Evolutionary conservation across 2,888 invertebrate genomes (phyloP).

Genomic region (Oligia fasciuncula): DNA sequence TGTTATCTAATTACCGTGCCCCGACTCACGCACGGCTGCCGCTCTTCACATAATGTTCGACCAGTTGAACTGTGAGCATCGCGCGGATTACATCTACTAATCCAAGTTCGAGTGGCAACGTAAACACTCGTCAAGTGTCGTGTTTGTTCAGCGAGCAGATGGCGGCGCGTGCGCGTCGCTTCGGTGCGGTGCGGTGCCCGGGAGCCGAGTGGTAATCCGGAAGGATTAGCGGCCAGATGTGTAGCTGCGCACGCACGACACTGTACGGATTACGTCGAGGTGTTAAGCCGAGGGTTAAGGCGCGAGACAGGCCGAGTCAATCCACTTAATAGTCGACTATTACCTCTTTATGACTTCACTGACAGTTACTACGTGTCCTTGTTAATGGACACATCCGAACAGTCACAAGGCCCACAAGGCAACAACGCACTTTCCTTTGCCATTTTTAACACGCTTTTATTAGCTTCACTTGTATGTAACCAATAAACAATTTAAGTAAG

Average conservation of each 20-base stretch:
- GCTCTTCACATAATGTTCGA: neutral
- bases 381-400: slow-evolving; percentile 12
- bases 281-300: slow-evolving; percentile 60
- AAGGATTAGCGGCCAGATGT: slow-evolving; percentile 51
- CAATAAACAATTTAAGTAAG: no score
- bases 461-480: no score
- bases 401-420: neutral
- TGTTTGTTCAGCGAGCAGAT: slow-evolving; percentile 53
- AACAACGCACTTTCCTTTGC: neutral
- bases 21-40: neutral
- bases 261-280: slow-evolving; percentile 48
- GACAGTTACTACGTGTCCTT: slow-evolving; percentile 31
- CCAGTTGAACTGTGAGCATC: slow-evolving; percentile 16
- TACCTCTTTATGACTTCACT: slow-evolving; percentile 18
- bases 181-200: neutral
- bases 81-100: slow-evolving; percentile 59
- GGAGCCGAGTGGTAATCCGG: slow-evolving; percentile 21
- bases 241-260: slow-evolving; percentile 8
- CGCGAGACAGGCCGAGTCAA: slow-evolving; percentile 9
- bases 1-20: no score
- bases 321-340: slow-evolving; percentile 12
- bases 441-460: neutral
- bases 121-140: slow-evolving; percentile 58
- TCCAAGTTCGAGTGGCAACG: slow-evolving; percentile 53
- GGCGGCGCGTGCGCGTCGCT: slow-evolving; percentile 31